Evolutionary conservation across 92 coral and sea anemone species (phyloP).

Genomic region (Phenganax stokvisi): DNA sequence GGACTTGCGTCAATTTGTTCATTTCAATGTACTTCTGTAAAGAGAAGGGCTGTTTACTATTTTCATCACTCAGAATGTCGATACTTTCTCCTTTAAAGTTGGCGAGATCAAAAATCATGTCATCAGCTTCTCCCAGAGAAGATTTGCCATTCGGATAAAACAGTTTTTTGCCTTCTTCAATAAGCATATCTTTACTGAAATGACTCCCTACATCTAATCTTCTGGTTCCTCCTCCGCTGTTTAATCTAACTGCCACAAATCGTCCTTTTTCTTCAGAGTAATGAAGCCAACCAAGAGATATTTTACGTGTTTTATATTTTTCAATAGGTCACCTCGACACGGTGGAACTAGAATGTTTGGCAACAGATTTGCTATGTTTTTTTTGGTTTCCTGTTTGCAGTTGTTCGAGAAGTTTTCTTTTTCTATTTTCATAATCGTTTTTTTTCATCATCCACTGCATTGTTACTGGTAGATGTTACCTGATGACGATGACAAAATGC

Average conservation of each 20-base stretch:
- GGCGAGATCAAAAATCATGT: conserved; percentile 46
- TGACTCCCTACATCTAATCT: conserved; percentile 31
- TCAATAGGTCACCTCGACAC: neutral
- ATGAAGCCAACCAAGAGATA: conserved; percentile 51
- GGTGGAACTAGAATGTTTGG: neutral
- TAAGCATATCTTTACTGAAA: conserved; percentile 27
- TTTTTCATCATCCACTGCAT: neutral
- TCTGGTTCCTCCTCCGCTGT: conserved; percentile 46
- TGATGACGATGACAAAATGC: conserved; percentile 43
- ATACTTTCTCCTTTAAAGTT: conserved; percentile 41
- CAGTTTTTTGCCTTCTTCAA: conserved; percentile 41
- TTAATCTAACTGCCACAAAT: conserved; percentile 41
- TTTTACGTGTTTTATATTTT: conserved; percentile 36
- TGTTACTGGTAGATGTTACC: conserved; percentile 1
- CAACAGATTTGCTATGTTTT: conserved; percentile 18
- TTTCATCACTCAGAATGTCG: conserved; percentile 30
- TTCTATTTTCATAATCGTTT: conserved; percentile 50
- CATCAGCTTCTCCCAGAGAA: conserved; percentile 20
- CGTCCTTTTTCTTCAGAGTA: conserved; percentile 31
- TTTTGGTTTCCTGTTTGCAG: conserved; percentile 46
- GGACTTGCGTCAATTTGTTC: conserved; percentile 37
- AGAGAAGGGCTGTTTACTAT: conserved; percentile 30
- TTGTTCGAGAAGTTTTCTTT: conserved; percentile 46
- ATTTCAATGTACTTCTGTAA: conserved; percentile 46
- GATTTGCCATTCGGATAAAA: conserved; percentile 35